A percentile compares a stretch with the other conserved stretches of the same genome.
phyloP scores from a whole-genome alignment of 2,888 invertebrate species.

The Aquatica leii region DNA sequence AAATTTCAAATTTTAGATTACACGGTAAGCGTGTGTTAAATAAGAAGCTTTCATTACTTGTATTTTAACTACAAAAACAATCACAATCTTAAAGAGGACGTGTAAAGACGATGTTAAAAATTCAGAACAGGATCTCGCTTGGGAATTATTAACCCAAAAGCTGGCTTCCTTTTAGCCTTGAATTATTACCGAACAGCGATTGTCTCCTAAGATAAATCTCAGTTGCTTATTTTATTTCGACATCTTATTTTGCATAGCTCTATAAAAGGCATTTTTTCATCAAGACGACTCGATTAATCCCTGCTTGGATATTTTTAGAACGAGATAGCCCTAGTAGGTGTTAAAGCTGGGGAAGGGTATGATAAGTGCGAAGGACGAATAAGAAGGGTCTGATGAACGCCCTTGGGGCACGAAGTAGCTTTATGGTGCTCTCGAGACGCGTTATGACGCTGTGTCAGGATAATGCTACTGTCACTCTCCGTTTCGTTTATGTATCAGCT shows the following conservation, averaged over 20 bases:
- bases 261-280: conserved; percentile 15
- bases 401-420: conserved; percentile 49
- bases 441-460: conserved; percentile 43
- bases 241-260: background rate
- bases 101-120: conserved; percentile 19
- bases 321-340: conserved; percentile 26
- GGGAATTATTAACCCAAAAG: conserved; percentile 26
- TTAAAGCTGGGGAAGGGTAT: conserved; percentile 25
- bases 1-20: conserved; percentile 18
- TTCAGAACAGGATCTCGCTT: conserved; percentile 16
- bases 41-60: conserved; percentile 5
- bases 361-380: conserved; percentile 35
- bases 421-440: conserved; percentile 48
- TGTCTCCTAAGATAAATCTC: conserved; percentile 7
- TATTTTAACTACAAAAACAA: background rate
- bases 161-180: conserved; percentile 19
- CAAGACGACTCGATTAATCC: conserved; percentile 26
- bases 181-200: conserved; percentile 26
- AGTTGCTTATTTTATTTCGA: background rate
- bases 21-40: conserved; percentile 12
- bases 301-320: conserved; percentile 26
- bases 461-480: conserved; percentile 36
- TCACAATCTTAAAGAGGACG: background rate
- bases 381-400: conserved; percentile 46
- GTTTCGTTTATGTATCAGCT: conserved; percentile 28